Evolutionary conservation across 2,888 invertebrate species (phyloP).

Genomic region (Drepanosiphum platanoidis): DNA sequence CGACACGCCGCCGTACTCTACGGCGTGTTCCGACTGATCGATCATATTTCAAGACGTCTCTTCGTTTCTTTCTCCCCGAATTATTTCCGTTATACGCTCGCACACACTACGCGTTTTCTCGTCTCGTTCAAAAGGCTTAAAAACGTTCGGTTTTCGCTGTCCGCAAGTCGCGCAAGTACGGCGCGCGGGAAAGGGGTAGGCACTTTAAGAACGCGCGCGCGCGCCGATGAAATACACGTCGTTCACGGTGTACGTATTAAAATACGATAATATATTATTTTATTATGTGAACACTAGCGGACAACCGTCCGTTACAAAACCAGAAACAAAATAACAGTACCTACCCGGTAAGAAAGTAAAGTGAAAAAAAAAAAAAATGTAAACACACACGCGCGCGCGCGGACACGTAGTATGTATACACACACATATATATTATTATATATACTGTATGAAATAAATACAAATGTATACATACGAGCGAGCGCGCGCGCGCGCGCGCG

Average conservation of each 20-base stretch:
- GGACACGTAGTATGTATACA: no score
- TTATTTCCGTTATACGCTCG: no score
- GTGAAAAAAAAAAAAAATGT: neutral
- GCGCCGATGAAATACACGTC: neutral
- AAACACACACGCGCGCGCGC: neutral
- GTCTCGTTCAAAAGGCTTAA: no score
- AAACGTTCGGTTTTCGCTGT: no score
- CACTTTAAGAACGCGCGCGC: neutral
- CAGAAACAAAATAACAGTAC: constrained; percentile 60
- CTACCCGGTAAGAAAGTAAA: constrained; percentile 35
- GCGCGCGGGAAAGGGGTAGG: neutral
- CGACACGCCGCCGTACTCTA: no score
- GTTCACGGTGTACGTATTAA: neutral
- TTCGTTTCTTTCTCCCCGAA: no score
- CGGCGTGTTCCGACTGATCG: no score
- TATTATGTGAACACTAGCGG: constrained; percentile 22
- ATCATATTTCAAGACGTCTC: no score
- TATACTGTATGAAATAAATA: constrained; percentile 8
- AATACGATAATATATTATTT: constrained; percentile 1
- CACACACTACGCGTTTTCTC: no score
- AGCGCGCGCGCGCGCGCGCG: neutral
- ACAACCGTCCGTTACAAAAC: constrained; percentile 58
- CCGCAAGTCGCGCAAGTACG: no score
- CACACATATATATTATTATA: no score
- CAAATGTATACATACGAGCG: constrained; percentile 24